Conservation (phyloP, 2,888 invertebrate species). For the Stenurella melanura region DNA sequence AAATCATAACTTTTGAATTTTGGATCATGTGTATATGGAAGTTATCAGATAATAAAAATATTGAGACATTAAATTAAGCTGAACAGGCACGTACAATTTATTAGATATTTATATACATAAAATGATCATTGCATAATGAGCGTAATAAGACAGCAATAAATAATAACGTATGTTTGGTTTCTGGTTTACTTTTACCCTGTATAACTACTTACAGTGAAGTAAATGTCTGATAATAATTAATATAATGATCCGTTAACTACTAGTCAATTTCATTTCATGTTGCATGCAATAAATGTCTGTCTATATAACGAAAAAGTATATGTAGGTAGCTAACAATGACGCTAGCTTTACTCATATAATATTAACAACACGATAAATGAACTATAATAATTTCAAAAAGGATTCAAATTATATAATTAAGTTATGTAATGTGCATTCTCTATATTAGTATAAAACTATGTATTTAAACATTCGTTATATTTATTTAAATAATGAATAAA, state of each 20-base stretch:
- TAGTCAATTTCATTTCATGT: slow-evolving; percentile 13
- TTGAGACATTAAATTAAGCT: no score
- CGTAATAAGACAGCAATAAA: no score
- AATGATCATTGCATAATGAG: not conserved
- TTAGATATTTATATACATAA: no score
- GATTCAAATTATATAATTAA: not conserved
- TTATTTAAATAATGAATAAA: no score
- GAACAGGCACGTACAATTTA: no score
- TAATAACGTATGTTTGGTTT: not conserved
- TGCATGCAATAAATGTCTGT: slow-evolving; percentile 15
- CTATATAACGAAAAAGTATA: slow-evolving; percentile 2
- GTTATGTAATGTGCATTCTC: not conserved
- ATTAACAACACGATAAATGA: slow-evolving; percentile 6
- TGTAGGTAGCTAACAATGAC: not conserved
- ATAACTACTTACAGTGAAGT: slow-evolving; percentile 2
- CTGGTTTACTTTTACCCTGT: not conserved
- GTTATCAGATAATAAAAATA: no score
- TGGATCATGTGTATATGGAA: no score
- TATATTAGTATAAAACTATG: not conserved
- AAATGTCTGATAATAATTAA: slow-evolving; percentile 17
- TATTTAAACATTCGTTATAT: no score
- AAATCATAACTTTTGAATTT: no score
- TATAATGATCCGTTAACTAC: slow-evolving; percentile 8
- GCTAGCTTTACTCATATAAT: not conserved
- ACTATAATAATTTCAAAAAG: not conserved